phyloP scores from a whole-genome alignment of 2,888 invertebrate genomes.

The Nymphalis urticae region DNA sequence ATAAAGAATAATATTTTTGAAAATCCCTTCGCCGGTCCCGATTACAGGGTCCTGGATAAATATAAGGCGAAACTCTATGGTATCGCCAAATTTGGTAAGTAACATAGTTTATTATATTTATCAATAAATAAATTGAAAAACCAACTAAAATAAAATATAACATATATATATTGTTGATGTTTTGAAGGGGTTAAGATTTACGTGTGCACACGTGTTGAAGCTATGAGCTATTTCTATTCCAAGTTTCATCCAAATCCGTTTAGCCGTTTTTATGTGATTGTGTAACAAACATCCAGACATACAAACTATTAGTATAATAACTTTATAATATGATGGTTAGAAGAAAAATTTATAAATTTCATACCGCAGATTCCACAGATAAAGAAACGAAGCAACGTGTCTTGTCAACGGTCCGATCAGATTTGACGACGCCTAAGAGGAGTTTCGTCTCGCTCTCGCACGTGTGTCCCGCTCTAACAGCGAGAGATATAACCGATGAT shows the following conservation, averaged over 20 bases:
- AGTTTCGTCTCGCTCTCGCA: slow-evolving; percentile 48
- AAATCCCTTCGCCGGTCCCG: slow-evolving; percentile 52
- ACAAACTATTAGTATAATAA: no score
- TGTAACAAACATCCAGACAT: no score
- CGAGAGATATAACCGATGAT: slow-evolving; percentile 31
- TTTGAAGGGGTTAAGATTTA: no score
- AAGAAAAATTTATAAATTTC: not conserved
- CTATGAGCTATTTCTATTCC: no score
- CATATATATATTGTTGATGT: no score
- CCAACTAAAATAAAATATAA: no score
- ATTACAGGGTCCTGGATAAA: slow-evolving; percentile 53
- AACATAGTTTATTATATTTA: no score
- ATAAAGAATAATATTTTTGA: slow-evolving; percentile 54
- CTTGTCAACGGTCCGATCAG: slow-evolving; percentile 27
- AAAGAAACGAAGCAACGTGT: slow-evolving; percentile 30
- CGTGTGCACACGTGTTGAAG: no score
- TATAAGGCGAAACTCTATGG: slow-evolving; percentile 48
- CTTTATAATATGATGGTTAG: no score
- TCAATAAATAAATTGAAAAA: no score
- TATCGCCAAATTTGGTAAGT: slow-evolving; percentile 49
- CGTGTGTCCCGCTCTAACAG: slow-evolving; percentile 53
- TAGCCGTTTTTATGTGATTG: no score
- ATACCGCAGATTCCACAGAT: slow-evolving; percentile 24
- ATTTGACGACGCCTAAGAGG: slow-evolving; percentile 34
- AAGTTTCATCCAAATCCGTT: no score